Evolutionary conservation across 2,113 vertebrate species (phyloP).

Genomic region (Chloropsis cyanopogon): DNA sequence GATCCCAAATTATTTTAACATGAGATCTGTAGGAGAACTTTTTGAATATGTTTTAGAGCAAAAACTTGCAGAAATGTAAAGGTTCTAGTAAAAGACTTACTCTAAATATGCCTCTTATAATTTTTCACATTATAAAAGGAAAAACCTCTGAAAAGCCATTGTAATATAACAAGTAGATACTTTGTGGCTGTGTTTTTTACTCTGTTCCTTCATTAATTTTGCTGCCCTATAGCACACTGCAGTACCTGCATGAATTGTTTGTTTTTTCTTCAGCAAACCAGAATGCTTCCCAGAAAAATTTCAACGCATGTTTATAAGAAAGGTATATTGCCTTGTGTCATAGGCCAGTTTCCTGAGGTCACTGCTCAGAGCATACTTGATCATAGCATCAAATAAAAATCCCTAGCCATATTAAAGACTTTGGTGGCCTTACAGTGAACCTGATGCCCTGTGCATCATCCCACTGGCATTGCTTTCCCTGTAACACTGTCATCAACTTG

Average conservation of each 20-base stretch:
- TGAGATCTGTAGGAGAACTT: background rate
- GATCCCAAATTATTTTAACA: slow-evolving; percentile 25
- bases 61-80: background rate
- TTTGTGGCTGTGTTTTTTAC: background rate
- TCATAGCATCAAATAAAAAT: background rate
- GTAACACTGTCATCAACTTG: background rate
- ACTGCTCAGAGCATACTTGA: background rate
- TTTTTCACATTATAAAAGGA: background rate
- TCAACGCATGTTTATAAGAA: background rate
- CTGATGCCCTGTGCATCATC: background rate
- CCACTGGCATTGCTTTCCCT: background rate
- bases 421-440: background rate
- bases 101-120: background rate
- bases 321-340: background rate
- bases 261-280: background rate
- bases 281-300: background rate
- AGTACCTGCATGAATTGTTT: background rate
- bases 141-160: background rate
- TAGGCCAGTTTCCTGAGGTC: background rate
- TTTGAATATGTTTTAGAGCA: background rate
- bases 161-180: background rate
- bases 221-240: background rate
- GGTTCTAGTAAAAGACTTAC: background rate
- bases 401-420: background rate
- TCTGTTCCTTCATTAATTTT: background rate